Conservation (phyloP, 2,113 vertebrate species). For the Rhizomys pruinosus region DNA sequence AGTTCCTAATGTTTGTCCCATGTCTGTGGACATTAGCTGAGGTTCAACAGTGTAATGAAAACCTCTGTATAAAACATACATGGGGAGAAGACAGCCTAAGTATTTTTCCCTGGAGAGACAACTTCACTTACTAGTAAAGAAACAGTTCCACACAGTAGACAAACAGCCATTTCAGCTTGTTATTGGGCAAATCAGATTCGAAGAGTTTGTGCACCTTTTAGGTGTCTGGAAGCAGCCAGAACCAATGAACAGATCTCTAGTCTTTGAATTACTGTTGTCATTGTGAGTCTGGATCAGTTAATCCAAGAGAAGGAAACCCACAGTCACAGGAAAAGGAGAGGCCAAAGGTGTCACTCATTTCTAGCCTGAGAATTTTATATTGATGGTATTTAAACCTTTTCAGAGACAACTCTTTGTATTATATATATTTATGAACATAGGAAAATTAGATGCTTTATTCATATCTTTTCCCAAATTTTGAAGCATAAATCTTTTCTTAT, state of each 20-base stretch:
- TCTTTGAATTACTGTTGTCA: not conserved
- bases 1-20: conserved; percentile 2
- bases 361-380: not conserved
- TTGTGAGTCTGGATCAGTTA: not conserved
- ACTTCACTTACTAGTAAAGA: not conserved
- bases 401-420: not conserved
- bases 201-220: not conserved
- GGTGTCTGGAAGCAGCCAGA: not conserved
- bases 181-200: not conserved
- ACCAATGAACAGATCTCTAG: not conserved
- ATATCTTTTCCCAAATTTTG: conserved; percentile 64
- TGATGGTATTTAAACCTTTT: not conserved
- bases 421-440: not conserved
- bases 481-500: conserved; percentile 52
- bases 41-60: not conserved
- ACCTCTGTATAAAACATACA: not conserved
- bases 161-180: not conserved
- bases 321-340: not conserved
- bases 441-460: not conserved
- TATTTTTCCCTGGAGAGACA: conserved; percentile 23
- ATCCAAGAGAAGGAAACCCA: not conserved
- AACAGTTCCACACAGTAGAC: not conserved
- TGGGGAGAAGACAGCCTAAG: not conserved
- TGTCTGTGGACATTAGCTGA: not conserved
- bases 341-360: not conserved